Base-by-base conservation (phyloP, 2,113 vertebrate species). In the Pteruthius melanotis region DNA sequence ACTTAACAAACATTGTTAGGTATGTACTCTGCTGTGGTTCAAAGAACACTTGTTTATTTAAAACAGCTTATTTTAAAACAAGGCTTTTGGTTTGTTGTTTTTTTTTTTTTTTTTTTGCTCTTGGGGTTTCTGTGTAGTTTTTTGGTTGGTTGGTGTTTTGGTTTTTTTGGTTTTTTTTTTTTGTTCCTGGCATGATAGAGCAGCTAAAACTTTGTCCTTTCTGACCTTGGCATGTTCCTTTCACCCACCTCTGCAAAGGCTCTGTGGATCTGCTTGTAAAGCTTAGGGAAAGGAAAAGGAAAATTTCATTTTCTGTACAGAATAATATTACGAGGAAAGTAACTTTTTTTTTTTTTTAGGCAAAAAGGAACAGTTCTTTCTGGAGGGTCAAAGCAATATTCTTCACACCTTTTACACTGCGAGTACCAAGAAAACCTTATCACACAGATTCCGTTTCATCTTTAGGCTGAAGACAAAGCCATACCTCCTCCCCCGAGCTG, bases 31-130 rank as follows among this genome's bases (percentile, higher is more conserved):
- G 78, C 65, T 90, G 47, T 53, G 78, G 83, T 90, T 97, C 89
- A 96, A 82, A 92, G 75, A 87, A 59, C 21, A 49, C 31, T 91
- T 68, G 37, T 83, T 77, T 95, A 78, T 90, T 80, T 93, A 50
- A 74, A 91, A 64, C 33, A 49, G 63, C 65, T 91, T 90, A 77
- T 81, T 95, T 95, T 89, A 57, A 91, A 92, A 83, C 22, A 64
- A 94, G 68, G 20, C 30, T 79, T 60, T 72, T 72, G 30, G 16
- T 13, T 13, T 42, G 39, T 42, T 44, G 18, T 10, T 15, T 39
- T n/a, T n/a, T n/a, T n/a, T n/a, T n/a, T n/a, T 19, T 64, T 56
- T 8, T 85, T 60, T 57, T 92, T 65, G 15, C 59, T 60, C 44
- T 9, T n/a, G 35, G 35, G 26, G 26, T 64, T 84, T 74, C 39